Base-by-base conservation (phyloP, 1,140 invertebrate species). In the Rhysida immarginata region DNA sequence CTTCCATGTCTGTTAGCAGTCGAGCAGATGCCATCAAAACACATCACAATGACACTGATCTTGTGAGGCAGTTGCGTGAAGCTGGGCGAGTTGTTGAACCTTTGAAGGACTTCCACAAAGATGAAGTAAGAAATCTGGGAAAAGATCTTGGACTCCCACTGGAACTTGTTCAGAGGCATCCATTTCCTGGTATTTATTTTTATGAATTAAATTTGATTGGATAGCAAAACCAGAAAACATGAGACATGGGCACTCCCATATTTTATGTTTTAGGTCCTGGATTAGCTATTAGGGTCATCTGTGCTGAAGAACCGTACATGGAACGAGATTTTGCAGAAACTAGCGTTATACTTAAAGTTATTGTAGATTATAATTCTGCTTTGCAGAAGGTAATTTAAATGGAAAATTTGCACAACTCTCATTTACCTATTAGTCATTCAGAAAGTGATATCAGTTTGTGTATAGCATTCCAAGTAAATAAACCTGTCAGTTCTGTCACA, bases 91-190 rank as follows among this genome's bases (percentile, higher is more conserved):
- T 99, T 16, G 84, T 99, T 21, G 96, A 99, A 74, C 96, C 96
- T n/a, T 75, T 99, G 14, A 88, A 85, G 74, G 96, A 99, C 74
- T 99, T 99, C 69, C 96, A 99, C 68, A 99, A 99, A 75, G 96
- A 99, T 71, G 96, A 99, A 77, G 96, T 98, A 0, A 64, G 79
- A 21, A 61, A 66, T 29, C 71, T 81, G 53, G 96, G 95, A 46
- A 75, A 80, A 65, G 88, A 96, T 70, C 75, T 99, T 53, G 93
- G 91, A 0, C 75, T 99, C 44, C 87, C 92, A 5, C 65, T 77
- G 14, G 80, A 85, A 57, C 70, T 99, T 57, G 87, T 99, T 27
- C 81, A 92, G 67, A 78, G 96, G 56, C 96, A 99, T 74, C 96
- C 96, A 20, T 99, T 98, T 71, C 96, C 96, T 45, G 95, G 91